These are phyloP conservation scores for Xenus cinereus DNA, from an alignment of 2,113 vertebrate species.

Conservation along the genomic window DNA sequence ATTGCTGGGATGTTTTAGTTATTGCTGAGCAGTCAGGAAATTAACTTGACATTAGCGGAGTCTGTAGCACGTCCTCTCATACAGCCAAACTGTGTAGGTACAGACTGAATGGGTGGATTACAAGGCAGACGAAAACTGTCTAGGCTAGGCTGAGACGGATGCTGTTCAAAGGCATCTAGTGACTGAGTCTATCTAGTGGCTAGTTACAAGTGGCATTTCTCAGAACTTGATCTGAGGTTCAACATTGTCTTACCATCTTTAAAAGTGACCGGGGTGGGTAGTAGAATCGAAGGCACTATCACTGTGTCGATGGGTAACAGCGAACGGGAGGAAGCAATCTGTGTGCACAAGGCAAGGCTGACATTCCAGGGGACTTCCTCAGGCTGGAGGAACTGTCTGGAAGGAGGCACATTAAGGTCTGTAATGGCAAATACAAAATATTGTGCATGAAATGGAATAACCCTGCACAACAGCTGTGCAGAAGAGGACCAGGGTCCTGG, in stretches of 20 bases:
- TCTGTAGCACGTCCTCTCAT: background rate
- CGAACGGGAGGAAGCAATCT: background rate
- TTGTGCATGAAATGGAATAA: background rate
- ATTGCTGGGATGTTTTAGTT: background rate
- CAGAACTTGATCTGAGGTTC: background rate
- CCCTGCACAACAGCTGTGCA: too few species aligned
- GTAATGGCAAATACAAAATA: background rate
- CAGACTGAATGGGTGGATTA: background rate
- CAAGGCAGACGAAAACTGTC: background rate
- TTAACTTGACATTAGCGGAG: background rate
- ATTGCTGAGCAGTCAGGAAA: background rate
- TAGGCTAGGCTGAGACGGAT: background rate
- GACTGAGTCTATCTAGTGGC: background rate
- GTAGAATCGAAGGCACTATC: background rate
- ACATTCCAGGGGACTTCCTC: background rate
- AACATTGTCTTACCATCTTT: background rate
- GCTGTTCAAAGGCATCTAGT: background rate
- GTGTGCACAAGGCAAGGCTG: background rate
- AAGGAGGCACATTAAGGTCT: background rate
- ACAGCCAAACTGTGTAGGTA: background rate
- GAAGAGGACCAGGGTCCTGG: background rate
- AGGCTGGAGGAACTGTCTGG: background rate
- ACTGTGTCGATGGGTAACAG: background rate
- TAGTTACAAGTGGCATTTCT: background rate
- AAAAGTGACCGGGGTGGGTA: background rate